A percentile compares a stretch with the other conserved stretches of the same genome.
Conservation (phyloP, 2,113 vertebrate genomes). For the Neopipo cinnamomea region DNA sequence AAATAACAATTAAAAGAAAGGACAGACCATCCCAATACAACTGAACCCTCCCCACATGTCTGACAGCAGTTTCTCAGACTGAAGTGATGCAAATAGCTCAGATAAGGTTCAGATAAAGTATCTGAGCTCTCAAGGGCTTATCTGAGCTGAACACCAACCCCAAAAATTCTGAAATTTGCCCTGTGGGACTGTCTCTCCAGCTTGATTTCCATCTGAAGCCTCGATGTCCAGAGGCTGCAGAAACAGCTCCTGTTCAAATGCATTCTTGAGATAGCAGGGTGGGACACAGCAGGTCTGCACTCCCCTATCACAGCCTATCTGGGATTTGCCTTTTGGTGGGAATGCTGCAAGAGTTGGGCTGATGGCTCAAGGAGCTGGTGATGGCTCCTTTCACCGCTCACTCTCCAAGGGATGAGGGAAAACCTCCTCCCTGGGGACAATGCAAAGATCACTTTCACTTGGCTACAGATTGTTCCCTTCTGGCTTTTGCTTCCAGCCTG, state of each 20-base stretch:
- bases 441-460: conserved; percentile 18
- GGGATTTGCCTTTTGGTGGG: conserved; percentile 16
- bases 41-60: background rate
- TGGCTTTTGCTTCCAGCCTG: background rate
- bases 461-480: background rate
- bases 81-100: conserved; percentile 65
- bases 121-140: conserved; percentile 44
- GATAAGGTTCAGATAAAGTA: conserved; percentile 64
- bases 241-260: conserved; percentile 31
- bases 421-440: background rate
- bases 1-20: background rate
- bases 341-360: background rate
- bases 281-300: background rate
- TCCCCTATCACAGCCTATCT: background rate
- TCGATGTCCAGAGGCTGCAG: conserved; percentile 5
- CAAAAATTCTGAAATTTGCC: conserved; percentile 39
- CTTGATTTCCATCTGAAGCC: conserved; percentile 45
- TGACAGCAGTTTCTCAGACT: conserved; percentile 28
- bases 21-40: background rate
- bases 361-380: conserved; percentile 28
- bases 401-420: background rate
- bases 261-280: conserved; percentile 56
- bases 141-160: conserved; percentile 41
- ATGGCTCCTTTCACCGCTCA: background rate
- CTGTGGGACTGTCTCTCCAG: conserved; percentile 14